Evolutionary conservation across 2,888 invertebrate species (phyloP).

Genomic region (Xylocampa areola): DNA sequence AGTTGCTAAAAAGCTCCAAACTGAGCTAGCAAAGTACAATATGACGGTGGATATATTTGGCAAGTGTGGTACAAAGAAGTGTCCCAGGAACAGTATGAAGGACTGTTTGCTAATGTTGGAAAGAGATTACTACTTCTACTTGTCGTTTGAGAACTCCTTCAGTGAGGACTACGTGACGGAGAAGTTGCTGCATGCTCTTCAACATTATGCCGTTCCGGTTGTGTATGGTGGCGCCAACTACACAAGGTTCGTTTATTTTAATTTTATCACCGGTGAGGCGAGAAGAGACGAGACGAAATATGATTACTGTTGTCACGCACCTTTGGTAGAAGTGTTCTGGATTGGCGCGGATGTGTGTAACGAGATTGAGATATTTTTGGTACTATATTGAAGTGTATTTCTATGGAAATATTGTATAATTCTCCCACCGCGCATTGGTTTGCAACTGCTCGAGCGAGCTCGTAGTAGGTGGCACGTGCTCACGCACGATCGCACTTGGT

Average conservation of each 20-base stretch:
- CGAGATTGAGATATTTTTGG: too few relatives aligned
- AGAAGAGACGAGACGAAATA: too few relatives aligned
- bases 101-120: conserved; percentile 65
- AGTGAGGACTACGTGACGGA: conserved; percentile 77
- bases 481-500: too few relatives aligned
- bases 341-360: too few relatives aligned
- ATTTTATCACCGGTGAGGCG: too few relatives aligned
- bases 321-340: too few relatives aligned
- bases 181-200: conserved; percentile 69
- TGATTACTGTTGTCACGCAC: too few relatives aligned
- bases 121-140: conserved; percentile 71
- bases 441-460: too few relatives aligned
- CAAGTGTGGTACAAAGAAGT: conserved; percentile 51
- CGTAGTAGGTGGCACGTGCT: too few relatives aligned
- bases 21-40: conserved; percentile 43
- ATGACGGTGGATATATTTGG: conserved; percentile 59
- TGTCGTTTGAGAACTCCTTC: conserved; percentile 78
- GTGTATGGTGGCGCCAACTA: conserved; percentile 91
- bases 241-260: conserved; percentile 68
- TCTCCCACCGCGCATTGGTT: too few relatives aligned
- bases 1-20: conserved; percentile 37
- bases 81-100: conserved; percentile 62
- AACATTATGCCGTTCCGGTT: conserved; percentile 90
- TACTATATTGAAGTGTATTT: too few relatives aligned
- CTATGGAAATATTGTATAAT: too few relatives aligned